Evolutionary conservation across 2,888 invertebrate genomes (phyloP).

Genomic region (Acleris cristana): DNA sequence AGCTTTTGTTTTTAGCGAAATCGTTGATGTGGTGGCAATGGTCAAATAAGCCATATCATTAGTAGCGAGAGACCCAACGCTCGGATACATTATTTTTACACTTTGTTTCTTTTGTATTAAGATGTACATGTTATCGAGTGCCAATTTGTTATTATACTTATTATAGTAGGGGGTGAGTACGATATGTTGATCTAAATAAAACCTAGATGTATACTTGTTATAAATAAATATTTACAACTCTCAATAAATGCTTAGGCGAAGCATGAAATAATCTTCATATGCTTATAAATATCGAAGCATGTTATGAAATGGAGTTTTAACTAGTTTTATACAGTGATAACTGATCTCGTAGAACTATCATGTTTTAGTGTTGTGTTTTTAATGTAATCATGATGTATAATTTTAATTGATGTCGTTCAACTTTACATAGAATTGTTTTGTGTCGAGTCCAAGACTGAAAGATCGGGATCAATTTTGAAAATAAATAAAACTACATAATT

Average conservation of each 20-base stretch:
- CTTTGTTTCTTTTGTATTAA: conserved; percentile 4
- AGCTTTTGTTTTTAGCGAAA: no score
- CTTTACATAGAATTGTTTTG: conserved; percentile 12
- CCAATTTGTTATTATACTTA: conserved; percentile 1
- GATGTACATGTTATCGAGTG: conserved; percentile 14
- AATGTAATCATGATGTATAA: conserved; percentile 9
- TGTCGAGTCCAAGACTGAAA: conserved; percentile 8
- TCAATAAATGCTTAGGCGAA: conserved; percentile 11
- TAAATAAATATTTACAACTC: not conserved
- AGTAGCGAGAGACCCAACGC: not conserved
- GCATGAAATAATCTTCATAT: conserved; percentile 10
- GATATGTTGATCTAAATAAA: not conserved
- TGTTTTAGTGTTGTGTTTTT: not conserved
- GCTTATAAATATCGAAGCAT: conserved; percentile 21
- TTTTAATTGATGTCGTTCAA: conserved; percentile 1
- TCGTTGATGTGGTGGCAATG: no score
- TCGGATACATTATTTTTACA: not conserved
- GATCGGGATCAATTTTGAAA: conserved; percentile 47
- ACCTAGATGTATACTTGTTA: not conserved
- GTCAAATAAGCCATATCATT: no score
- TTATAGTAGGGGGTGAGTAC: not conserved
- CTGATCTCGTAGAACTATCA: conserved; percentile 8
- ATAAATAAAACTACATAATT: conserved; percentile 77
- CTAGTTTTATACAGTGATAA: not conserved
- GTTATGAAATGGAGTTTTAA: conserved; percentile 3